Conservation (phyloP, 2,888 invertebrate genomes). For the Polydrusus tereticollis region DNA sequence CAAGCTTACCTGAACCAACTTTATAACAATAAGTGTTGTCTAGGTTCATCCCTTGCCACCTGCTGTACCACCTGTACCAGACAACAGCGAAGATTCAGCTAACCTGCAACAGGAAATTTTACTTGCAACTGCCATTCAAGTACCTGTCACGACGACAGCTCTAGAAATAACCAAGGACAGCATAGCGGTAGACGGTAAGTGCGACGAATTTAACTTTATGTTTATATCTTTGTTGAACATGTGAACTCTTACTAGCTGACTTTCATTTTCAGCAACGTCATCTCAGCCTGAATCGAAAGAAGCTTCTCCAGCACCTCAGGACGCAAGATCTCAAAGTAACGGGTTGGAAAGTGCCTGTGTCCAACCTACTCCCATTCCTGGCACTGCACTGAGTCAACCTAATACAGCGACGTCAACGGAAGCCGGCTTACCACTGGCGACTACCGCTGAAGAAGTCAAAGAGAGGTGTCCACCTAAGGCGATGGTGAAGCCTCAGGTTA, state of each 20-base stretch:
- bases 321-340: conserved; percentile 50
- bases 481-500: conserved; percentile 89
- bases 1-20: neutral
- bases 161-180: conserved; percentile 21
- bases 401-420: conserved; percentile 58
- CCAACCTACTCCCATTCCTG: conserved; percentile 64
- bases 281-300: conserved; percentile 53
- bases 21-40: neutral
- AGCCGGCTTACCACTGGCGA: conserved; percentile 59
- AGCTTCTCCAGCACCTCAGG: conserved; percentile 41
- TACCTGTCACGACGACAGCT: conserved; percentile 31
- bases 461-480: conserved; percentile 82
- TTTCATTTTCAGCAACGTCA: conserved; percentile 49
- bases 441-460: conserved; percentile 66
- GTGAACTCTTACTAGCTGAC: neutral
- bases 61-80: conserved; percentile 38
- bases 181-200: conserved; percentile 21
- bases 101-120: conserved; percentile 19
- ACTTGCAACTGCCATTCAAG: neutral
- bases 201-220: too few relatives aligned
- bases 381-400: conserved; percentile 48
- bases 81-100: conserved; percentile 31
- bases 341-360: conserved; percentile 55
- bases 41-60: conserved; percentile 36
- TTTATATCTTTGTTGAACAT: too few relatives aligned